Evolutionary conservation across 2,888 invertebrate genomes (phyloP), one percentile per base, ranked within the genome.

Genomic region (Autographa pulchrina): DNA sequence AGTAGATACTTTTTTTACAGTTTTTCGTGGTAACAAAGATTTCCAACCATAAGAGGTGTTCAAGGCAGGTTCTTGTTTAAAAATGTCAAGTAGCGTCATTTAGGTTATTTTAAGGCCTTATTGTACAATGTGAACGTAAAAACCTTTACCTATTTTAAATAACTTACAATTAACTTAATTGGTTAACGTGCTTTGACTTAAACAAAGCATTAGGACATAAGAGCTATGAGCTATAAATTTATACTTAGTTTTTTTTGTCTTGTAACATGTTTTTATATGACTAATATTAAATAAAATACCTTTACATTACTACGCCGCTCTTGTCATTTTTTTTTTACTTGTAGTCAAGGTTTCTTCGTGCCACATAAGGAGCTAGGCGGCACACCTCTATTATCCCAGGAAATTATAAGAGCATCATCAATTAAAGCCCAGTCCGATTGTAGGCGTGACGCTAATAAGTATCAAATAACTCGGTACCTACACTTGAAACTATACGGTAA

Each of bases 131-230:
- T 38, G 25, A 20, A 58, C 48, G n/a, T 31, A 14, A 38, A 16
- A 41, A 25, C 43, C 11, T 60, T 69, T 18, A 61, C 73, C 60
- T 38, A 35, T 48, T 66, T 58, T 64, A 6, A 64, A 48, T 52
- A 72, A 56, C 58, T 61, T 56, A 52, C 35, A 71, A 75, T 71
- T 60, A 38, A 16, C 16, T 20, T 66, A 63, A 70, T 70, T 75
- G 56, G 65, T 65, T 25, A 59, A 68, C 41, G 56, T 78, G 59
- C 64, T 13, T 41, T 18, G 48, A n/a, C 5, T 48, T 48, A n/a
- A 48, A 48, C 48, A 48, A 14, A 48, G 48, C n/a, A 48, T 48
- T 48, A 48, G 48, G 48, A 48, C 48, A 48, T n/a, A 5, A n/a
- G 48, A 6, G 7, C 7, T 6, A 48, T 7, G 48, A n/a, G 16